Evolutionary conservation across 1,140 invertebrate genomes (phyloP).

Genomic region (Bilobella aurantiaca): DNA sequence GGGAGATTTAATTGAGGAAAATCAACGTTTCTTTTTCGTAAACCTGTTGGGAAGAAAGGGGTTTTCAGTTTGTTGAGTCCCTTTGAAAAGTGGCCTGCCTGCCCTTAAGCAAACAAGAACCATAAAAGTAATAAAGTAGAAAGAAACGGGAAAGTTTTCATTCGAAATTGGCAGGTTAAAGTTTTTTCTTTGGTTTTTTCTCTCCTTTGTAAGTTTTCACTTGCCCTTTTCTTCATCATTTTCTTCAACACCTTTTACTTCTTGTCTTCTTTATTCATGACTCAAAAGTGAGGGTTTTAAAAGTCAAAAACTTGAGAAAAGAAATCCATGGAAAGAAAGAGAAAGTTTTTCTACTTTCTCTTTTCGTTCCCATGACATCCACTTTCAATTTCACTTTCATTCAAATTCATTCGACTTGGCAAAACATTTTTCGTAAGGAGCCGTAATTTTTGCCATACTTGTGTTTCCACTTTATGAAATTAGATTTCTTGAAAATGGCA

Average conservation of each 20-base stretch:
- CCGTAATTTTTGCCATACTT: too few relatives aligned
- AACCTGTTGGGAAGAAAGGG: too few relatives aligned
- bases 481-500: too few relatives aligned
- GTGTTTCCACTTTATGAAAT: too few relatives aligned
- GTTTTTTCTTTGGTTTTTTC: not conserved
- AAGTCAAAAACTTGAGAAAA: constrained; percentile 2
- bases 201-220: not conserved
- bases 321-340: not conserved
- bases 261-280: constrained; percentile 9
- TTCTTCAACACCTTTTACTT: constrained; percentile 8
- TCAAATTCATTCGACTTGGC: too few relatives aligned
- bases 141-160: not conserved
- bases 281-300: not conserved
- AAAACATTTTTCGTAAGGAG: too few relatives aligned
- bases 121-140: not conserved
- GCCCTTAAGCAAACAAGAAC: not conserved
- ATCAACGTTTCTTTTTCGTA: not conserved
- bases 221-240: not conserved
- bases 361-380: constrained; percentile 8
- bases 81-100: too few relatives aligned
- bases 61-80: too few relatives aligned
- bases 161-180: constrained; percentile 4
- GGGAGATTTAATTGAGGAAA: not conserved
- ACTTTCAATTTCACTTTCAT: too few relatives aligned
- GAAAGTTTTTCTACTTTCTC: constrained; percentile 11